These are phyloP conservation scores for Myrmecophaga tridactyla DNA, from an alignment of 2,113 vertebrate genomes.

Conservation along the genomic window DNA sequence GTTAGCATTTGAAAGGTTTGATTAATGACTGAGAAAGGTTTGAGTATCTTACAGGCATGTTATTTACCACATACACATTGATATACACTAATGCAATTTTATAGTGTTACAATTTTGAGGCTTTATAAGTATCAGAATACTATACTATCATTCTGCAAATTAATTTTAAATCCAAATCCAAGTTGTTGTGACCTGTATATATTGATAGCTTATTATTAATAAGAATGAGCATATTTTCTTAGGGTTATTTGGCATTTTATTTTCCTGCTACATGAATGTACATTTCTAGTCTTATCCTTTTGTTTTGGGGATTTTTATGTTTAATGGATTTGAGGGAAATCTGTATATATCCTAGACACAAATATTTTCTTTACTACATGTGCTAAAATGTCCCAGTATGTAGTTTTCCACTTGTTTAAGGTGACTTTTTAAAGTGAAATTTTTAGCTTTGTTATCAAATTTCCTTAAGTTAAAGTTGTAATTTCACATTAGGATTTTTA, in stretches of 20 bases:
- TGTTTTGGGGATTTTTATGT: background rate
- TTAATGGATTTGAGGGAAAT: background rate
- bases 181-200: background rate
- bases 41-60: background rate
- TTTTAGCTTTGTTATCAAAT: background rate
- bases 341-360: background rate
- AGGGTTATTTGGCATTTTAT: background rate
- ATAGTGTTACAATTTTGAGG: background rate
- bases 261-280: background rate
- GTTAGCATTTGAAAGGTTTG: background rate
- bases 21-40: background rate
- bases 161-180: background rate
- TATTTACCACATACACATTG: background rate
- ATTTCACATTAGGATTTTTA: background rate
- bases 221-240: background rate
- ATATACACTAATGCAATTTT: background rate
- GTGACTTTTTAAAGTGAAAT: background rate
- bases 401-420: background rate
- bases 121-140: background rate
- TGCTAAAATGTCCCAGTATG: background rate
- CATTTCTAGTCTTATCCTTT: background rate
- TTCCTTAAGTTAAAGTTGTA: background rate
- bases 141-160: background rate
- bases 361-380: background rate
- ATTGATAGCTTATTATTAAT: background rate